A percentile compares a stretch with the other conserved stretches of the same genome.
phyloP scores from a whole-genome alignment of 1,140 invertebrate genomes.

The Zaprionus tsacasi region DNA sequence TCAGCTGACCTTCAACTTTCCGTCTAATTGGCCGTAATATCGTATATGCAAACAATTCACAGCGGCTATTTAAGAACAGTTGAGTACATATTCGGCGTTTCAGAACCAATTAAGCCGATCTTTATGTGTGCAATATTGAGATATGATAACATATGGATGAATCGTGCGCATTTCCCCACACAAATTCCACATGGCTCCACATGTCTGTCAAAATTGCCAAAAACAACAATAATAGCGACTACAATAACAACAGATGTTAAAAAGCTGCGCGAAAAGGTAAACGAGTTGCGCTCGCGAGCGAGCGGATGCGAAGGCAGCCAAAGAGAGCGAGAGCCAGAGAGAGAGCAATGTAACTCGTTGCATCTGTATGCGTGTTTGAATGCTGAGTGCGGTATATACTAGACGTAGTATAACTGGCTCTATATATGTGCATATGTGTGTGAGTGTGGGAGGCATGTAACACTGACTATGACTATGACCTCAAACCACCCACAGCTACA shows the following conservation, averaged over 20 bases:
- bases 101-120: slow-evolving; percentile 37
- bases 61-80: slow-evolving; percentile 45
- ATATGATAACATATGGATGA: slow-evolving; percentile 65
- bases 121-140: slow-evolving; percentile 49
- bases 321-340: slow-evolving; percentile 27
- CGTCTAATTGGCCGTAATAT: slow-evolving; percentile 38
- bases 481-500: slow-evolving; percentile 73
- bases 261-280: slow-evolving; percentile 67
- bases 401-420: not conserved
- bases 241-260: slow-evolving; percentile 74
- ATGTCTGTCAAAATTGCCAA: slow-evolving; percentile 62
- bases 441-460: slow-evolving; percentile 52
- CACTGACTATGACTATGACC: slow-evolving; percentile 69
- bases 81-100: slow-evolving; percentile 25
- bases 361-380: slow-evolving; percentile 16
- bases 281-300: slow-evolving; percentile 71
- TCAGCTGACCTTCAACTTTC: slow-evolving; percentile 29
- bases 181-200: slow-evolving; percentile 60
- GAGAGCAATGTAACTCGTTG: slow-evolving; percentile 38
- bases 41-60: slow-evolving; percentile 33
- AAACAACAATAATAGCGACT: slow-evolving; percentile 60
- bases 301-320: slow-evolving; percentile 37
- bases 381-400: not conserved
- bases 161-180: slow-evolving; percentile 35
- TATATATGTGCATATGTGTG: slow-evolving; percentile 4